Evolutionary conservation across 2,888 invertebrate species (phyloP), one percentile per base, ranked within the genome.

Genomic region (Desoria tigrina): DNA sequence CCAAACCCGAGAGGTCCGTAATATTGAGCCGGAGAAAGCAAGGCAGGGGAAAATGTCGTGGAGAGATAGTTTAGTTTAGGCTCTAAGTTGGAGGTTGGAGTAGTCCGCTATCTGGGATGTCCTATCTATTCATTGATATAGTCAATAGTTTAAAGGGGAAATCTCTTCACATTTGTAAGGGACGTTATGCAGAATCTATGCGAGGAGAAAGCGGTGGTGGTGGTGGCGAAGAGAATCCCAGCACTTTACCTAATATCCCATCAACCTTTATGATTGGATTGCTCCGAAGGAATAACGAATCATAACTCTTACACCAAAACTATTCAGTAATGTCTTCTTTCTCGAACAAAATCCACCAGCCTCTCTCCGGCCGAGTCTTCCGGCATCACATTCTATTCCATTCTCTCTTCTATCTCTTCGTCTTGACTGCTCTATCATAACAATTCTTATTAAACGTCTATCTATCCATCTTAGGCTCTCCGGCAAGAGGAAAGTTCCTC

Each of bases 241-340:
- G 66, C 69, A 67, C 65, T 72, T 72, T 72, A 62, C 67, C 67
- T 69, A 69, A 69, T 72, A 69, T 72, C 67, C 69, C 69, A 72
- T 72, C 72, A 69, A 69, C 69, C 67, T 72, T 72, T 72, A 72
- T 72, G 72, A 72, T 72, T 72, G 69, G 65, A 69, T 69, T 72
- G 67, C 66, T 65, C 63, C 65, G 63, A 67, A 62, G 63, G 71
- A 68, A 71, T 72, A 69, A 69, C 67, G 63, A 71, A 65, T 68
- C 71, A 71, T 71, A 71, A 71, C 65, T 71, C 71, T 66, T 68
- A 53, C 51, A 56, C 54, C 32, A 39, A 61, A 62, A 37, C 21
- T 14, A 37, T 53, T n/a, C 53, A 37, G 24, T 45, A 54, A 62
- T 45, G 32, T 28, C 49, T 42, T 51, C 54, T 54, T 42, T 45